These are phyloP conservation scores for Dendrocincla tyrannina DNA, from an alignment of 2,797 vertebrate genomes.

Conservation along the genomic window DNA sequence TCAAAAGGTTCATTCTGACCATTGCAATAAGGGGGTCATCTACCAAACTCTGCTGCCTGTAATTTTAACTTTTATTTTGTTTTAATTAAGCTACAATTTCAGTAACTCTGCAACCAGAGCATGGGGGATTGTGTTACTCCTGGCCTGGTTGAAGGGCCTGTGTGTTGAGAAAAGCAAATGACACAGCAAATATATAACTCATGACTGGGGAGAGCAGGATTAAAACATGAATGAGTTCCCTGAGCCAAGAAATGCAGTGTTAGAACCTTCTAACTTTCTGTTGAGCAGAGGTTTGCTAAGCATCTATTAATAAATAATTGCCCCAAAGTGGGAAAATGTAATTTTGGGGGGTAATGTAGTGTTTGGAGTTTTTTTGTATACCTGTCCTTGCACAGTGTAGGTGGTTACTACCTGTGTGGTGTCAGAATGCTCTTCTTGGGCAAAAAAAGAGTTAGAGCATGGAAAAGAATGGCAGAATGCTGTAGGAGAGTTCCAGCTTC, in stretches of 20 bases:
- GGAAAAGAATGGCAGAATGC: not conserved
- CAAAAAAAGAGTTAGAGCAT: not conserved
- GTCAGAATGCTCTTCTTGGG: not conserved
- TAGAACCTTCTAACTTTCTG: not conserved
- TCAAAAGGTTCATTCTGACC: not conserved
- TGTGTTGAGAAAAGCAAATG: constrained; percentile 58
- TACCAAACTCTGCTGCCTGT: not conserved
- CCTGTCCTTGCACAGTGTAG: not conserved
- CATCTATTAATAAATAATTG: not conserved
- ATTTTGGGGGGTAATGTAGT: not conserved
- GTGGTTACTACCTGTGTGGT: not conserved
- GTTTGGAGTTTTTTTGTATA: not conserved
- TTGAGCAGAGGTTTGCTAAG: not conserved
- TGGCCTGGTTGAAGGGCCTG: constrained; percentile 6
- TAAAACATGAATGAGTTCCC: constrained; percentile 44
- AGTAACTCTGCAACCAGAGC: not conserved
- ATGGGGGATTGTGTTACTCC: constrained; percentile 34
- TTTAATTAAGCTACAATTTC: not conserved
- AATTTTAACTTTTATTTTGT: not conserved
- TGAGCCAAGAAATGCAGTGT: constrained; percentile 7
- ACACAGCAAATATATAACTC: constrained; percentile 68
- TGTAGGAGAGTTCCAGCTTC: not conserved
- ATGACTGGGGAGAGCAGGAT: constrained; percentile 58
- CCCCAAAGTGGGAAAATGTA: not conserved
- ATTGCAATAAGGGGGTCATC: not conserved